Evolutionary conservation across 2,888 invertebrate genomes (phyloP), one percentile per base, ranked within the genome.

Genomic region (Eristalinus aeneus): DNA sequence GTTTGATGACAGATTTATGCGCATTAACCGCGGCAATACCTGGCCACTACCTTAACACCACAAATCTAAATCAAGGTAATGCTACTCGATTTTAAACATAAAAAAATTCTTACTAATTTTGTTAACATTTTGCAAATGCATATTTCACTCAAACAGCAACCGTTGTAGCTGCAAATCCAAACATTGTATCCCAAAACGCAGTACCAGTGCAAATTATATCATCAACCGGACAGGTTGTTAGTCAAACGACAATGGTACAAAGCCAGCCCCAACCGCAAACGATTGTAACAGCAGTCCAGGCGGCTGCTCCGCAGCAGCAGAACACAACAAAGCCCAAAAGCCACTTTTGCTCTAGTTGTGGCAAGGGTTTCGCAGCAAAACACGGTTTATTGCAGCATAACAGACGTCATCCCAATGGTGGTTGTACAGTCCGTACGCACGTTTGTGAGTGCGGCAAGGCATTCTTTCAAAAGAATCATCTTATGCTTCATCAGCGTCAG

Each of bases 391-490:
- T 96, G 81, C 96, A 97, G 89, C 97, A 97, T 92, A 96, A 96
- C 89, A 94, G 96, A 84, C 94, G 95, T 77, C 96, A 97, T 90
- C 96, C 96, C 1, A 96, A 96, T 88, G 96, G 96, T 65, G 95
- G 96, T 88, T 97, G 97, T 90, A 96, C 96, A 68, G 93, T 97
- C 63, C 94, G 96, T 89, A 96, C 96, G 60, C 96, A 96, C 90
- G 95, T 96, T 11, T 97, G 97, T 90, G 96, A 96, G 90, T 97
- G 97, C 90, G 96, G 96, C 76, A 97, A 97, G 91, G 96, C 96
- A 12, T 97, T 97, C 94, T 96, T 96, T 94, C 97, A 97, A 92
- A 97, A 97, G 93, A 97, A 96, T 91, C 97, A 97, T 90, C 93
- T 97, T 82, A 94, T 96, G 93, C 93, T 97, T 75, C 97, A 97